Percentiles rank a stretch among this genome's conserved stretches.
Evolutionary conservation across 2,888 invertebrate species (phyloP).

Genomic region (Cheiracanthium punctorium): DNA sequence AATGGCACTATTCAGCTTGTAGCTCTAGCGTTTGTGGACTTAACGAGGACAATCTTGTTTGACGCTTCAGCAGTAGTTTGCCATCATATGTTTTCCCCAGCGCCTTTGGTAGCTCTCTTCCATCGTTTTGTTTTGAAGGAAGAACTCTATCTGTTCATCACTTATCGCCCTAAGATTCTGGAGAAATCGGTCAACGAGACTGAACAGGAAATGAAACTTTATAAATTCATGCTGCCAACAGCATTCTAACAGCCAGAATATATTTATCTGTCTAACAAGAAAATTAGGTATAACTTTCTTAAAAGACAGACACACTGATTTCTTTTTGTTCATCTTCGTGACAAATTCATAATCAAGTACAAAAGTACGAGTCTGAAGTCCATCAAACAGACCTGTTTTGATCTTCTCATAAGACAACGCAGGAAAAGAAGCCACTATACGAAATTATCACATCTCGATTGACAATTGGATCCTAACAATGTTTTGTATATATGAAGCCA

Average conservation of each 20-base stretch:
- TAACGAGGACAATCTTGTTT: not conserved
- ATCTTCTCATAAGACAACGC: not conserved
- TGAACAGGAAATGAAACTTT: not conserved
- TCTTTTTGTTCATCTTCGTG: slow-evolving; percentile 23
- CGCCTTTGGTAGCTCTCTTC: not conserved
- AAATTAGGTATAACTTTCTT: too few species aligned
- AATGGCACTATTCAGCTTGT: too few species aligned
- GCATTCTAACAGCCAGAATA: not conserved
- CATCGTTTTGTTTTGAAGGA: not conserved
- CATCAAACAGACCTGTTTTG: not conserved
- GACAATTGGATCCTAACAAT: not conserved
- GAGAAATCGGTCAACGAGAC: not conserved
- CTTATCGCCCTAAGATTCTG: not conserved
- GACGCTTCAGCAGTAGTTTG: not conserved
- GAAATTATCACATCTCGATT: not conserved
- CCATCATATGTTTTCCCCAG: not conserved
- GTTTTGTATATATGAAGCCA: not conserved
- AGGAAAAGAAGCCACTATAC: not conserved
- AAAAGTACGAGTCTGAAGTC: not conserved
- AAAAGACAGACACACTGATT: not conserved
- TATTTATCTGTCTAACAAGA: not conserved
- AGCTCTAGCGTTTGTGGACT: not conserved
- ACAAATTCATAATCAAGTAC: slow-evolving; percentile 14
- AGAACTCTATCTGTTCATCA: not conserved
- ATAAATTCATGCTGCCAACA: not conserved